These are phyloP conservation scores for Sebastes itinus DNA, from an alignment of 2,797 vertebrate genomes.

Conservation along the genomic window DNA sequence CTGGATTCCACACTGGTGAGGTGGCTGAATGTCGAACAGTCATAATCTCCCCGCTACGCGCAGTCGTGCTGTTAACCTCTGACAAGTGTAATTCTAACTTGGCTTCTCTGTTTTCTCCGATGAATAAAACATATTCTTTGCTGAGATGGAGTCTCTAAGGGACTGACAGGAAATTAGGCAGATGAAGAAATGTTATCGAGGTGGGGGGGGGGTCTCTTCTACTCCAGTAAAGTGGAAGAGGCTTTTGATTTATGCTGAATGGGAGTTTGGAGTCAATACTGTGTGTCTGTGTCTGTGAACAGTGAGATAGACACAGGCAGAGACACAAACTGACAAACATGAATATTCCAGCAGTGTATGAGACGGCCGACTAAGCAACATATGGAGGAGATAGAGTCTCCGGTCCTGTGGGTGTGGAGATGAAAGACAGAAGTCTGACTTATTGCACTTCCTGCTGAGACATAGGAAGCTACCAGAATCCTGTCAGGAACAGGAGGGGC, in stretches of 20 bases:
- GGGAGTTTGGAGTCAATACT: conserved; percentile 13
- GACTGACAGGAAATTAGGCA: conserved; percentile 61
- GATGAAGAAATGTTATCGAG: conserved; percentile 36
- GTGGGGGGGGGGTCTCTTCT: neutral
- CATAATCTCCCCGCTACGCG: conserved; percentile 67
- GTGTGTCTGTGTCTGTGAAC: conserved; percentile 5
- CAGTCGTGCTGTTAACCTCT: conserved; percentile 72
- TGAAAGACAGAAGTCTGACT: conserved; percentile 74
- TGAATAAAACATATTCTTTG: conserved; percentile 65
- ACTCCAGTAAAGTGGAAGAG: neutral
- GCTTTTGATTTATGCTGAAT: conserved; percentile 42
- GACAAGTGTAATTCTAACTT: conserved; percentile 72
- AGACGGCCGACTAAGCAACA: conserved; percentile 31
- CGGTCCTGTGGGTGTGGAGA: conserved; percentile 63
- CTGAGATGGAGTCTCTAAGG: conserved; percentile 42
- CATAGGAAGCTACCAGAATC: conserved; percentile 80
- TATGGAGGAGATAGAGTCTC: conserved; percentile 30
- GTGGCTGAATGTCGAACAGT: conserved; percentile 63
- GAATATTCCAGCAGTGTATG: conserved; percentile 15
- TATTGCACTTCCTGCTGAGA: conserved; percentile 81
- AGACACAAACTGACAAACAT: conserved; percentile 35
- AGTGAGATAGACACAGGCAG: neutral
- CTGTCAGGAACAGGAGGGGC: conserved; percentile 81
- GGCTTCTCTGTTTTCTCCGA: conserved; percentile 49
- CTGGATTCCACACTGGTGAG: conserved; percentile 71